Base-by-base conservation (phyloP, 2,113 vertebrate genomes). In the Kryptolebias marmoratus region DNA sequence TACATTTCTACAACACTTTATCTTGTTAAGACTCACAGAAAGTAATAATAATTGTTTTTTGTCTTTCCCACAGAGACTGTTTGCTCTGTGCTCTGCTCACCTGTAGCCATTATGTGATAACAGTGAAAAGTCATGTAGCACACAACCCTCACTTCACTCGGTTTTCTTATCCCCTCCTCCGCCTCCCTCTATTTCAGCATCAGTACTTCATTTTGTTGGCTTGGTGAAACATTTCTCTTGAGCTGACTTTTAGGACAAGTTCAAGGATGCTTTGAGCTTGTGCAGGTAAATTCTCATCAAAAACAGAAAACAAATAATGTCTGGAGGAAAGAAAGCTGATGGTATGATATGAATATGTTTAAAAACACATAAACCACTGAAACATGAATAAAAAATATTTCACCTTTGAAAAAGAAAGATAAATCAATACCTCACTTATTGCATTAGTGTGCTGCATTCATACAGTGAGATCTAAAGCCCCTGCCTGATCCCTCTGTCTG, bases 381-480 rank as follows among this genome's bases (percentile, higher is more conserved):
- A 45, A 22, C 2, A 1, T 32, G 16, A 27, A 15, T 14, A 16
- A 22, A 27, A 39, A 27, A 13, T 53, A 15, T 54, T 2, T 45
- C 8, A 8, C 10, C 8, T 18, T 58, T 67, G 54, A 58, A 2
- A 30, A n/a, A 1, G 4, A 9, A 58, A 64, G 39, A 57, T 47
- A 36, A 36, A 7, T 50, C 32, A 27, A 32, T 54, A 55, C 39
- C 55, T 60, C 14, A 64, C 75, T 53, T 66, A 77, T 86, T 80
- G 66, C 79, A 59, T 79, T 48, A 61, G 28, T 61, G 39, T 64
- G 68, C 76, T 68, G 55, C 78, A 77, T 77, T 63, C 57, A 63
- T 64, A 27, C 11, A 64, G 15, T 11, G 13, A 71, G 30, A 71
- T 4, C 56, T 67, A 45, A 18, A 2, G 27, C 68, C 45, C 15